Percentiles rank a stretch among this genome's conserved stretches.
phyloP scores from a whole-genome alignment of 2,888 invertebrate species.

The Plagodis dolabraria region DNA sequence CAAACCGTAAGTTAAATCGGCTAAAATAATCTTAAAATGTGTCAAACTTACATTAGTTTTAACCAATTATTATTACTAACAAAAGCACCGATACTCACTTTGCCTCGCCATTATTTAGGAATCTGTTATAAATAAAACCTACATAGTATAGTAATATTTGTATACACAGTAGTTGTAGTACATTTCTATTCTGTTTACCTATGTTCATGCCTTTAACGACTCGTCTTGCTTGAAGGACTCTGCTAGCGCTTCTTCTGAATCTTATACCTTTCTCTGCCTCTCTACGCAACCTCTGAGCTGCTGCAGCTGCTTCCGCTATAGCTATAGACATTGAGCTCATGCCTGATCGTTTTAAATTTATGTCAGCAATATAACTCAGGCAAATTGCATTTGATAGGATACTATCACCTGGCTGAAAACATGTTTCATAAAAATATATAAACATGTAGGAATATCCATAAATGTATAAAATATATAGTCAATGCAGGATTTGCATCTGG shows the following conservation, averaged over 20 bases:
- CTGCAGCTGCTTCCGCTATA: slow-evolving; percentile 76
- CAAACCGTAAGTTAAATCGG: no score
- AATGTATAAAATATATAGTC: no score
- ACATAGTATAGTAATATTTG: no score
- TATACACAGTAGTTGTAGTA: background rate
- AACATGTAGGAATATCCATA: no score
- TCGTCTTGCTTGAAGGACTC: slow-evolving; percentile 74
- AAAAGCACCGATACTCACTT: no score
- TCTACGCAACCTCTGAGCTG: slow-evolving; percentile 71
- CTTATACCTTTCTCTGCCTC: slow-evolving; percentile 77
- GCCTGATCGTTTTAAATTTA: slow-evolving; percentile 78
- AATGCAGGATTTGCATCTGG: background rate
- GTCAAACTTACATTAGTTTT: no score
- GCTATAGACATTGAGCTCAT: slow-evolving; percentile 74
- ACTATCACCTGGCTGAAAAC: slow-evolving; percentile 71
- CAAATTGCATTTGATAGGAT: slow-evolving; percentile 76
- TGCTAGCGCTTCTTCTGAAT: slow-evolving; percentile 75
- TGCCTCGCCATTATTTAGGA: no score
- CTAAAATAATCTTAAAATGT: no score
- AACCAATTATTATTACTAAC: no score
- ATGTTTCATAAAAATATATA: background rate
- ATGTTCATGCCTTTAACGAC: slow-evolving; percentile 80
- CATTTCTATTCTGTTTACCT: slow-evolving; percentile 45
- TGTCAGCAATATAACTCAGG: slow-evolving; percentile 72
- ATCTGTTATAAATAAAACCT: no score